Evolutionary conservation across 2,888 invertebrate species (phyloP).

Genomic region (Noctua janthe): DNA sequence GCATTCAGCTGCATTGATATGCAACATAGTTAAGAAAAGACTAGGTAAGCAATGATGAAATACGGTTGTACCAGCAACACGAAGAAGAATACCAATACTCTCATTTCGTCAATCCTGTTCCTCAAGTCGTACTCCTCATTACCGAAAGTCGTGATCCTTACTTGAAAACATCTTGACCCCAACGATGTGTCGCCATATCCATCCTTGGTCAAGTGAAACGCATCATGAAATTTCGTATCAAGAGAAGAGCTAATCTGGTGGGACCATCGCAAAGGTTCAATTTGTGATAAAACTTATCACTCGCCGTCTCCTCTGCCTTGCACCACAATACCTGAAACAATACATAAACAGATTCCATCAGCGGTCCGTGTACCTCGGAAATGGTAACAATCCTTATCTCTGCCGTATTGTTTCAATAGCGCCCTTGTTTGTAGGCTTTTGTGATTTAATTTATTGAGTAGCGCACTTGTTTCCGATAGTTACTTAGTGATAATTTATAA

Average conservation of each 20-base stretch:
- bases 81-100: not conserved
- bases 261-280: too few species aligned
- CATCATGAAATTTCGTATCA: too few species aligned
- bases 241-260: too few species aligned
- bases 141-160: too few species aligned
- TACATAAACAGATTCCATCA: constrained; percentile 6
- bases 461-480: not conserved
- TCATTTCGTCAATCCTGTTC: too few species aligned
- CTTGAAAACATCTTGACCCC: too few species aligned
- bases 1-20: not conserved
- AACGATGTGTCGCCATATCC: too few species aligned
- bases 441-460: not conserved
- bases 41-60: not conserved
- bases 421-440: not conserved
- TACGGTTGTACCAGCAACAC: not conserved
- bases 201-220: too few species aligned
- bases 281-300: not conserved
- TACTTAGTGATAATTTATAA: too few species aligned
- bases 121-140: too few species aligned
- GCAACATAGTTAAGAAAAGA: not conserved
- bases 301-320: not conserved
- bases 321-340: not conserved
- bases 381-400: not conserved
- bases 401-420: not conserved
- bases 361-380: not conserved